Evolutionary conservation across 2,797 vertebrate genomes (phyloP).

Genomic region (Natrix natrix): DNA sequence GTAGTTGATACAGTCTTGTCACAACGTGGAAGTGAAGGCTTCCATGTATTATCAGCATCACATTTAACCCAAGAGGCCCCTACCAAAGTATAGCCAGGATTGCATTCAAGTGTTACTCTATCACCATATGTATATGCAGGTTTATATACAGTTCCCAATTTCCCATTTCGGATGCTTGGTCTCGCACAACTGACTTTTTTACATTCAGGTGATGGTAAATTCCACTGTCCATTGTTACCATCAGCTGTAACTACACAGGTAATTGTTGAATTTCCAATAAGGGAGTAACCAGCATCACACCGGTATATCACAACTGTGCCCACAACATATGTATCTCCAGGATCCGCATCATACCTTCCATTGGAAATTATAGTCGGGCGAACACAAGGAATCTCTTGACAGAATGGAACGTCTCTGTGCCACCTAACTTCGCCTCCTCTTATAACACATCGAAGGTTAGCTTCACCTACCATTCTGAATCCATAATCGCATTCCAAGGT

Average conservation of each 20-base stretch:
- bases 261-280: conserved; percentile 3
- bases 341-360: background rate
- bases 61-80: accelerated
- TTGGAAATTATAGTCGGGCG: background rate
- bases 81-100: background rate
- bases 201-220: background rate
- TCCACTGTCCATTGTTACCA: background rate
- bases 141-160: background rate
- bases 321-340: accelerated
- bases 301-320: background rate
- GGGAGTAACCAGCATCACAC: background rate
- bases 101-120: background rate
- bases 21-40: background rate
- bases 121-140: accelerated
- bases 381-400: background rate
- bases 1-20: background rate
- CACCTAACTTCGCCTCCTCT: background rate
- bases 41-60: background rate
- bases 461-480: background rate
- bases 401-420: background rate
- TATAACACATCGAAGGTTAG: background rate
- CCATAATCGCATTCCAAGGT: background rate
- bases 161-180: background rate
- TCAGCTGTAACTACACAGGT: background rate
- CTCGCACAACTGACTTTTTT: background rate